Conservation (phyloP, 2,797 vertebrate genomes). For the Oophaga sylvatica region DNA sequence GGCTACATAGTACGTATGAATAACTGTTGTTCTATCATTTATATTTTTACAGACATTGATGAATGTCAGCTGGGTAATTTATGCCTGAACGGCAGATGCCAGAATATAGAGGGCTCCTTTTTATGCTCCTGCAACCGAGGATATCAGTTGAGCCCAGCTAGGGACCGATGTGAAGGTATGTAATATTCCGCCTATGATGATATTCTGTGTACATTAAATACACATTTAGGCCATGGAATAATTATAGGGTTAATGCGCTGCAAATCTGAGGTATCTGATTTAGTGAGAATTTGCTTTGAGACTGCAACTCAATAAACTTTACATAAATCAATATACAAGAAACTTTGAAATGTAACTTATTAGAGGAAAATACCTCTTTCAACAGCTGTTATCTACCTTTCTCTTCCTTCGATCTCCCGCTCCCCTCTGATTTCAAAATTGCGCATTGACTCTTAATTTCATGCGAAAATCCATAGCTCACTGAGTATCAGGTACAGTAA, state of each 20-base stretch:
- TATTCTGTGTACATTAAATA: background rate
- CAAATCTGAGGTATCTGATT: background rate
- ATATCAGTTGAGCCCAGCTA: slow-evolving; percentile 78
- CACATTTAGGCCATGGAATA: background rate
- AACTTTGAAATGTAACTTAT: too few species aligned
- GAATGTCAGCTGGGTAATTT: slow-evolving; percentile 87
- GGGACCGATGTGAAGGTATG: slow-evolving; percentile 91
- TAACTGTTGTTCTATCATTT: background rate
- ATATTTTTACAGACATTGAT: slow-evolving; percentile 80
- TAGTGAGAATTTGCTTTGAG: background rate
- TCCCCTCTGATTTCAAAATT: too few species aligned
- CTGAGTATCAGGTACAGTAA: too few species aligned
- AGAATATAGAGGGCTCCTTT: slow-evolving; percentile 90
- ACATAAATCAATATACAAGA: too few species aligned
- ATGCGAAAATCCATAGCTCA: too few species aligned
- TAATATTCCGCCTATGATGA: background rate
- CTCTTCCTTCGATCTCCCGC: too few species aligned
- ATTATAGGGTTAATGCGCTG: background rate
- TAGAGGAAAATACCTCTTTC: too few species aligned
- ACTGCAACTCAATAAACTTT: too few species aligned
- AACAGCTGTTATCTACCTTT: too few species aligned
- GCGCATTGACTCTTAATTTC: too few species aligned
- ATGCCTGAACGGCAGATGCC: slow-evolving; percentile 86
- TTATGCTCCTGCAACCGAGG: slow-evolving; percentile 84
- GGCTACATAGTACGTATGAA: background rate